These are phyloP conservation scores for Puntigrus tetrazona DNA, from an alignment of 2,113 vertebrate species.

Conservation along the genomic window DNA sequence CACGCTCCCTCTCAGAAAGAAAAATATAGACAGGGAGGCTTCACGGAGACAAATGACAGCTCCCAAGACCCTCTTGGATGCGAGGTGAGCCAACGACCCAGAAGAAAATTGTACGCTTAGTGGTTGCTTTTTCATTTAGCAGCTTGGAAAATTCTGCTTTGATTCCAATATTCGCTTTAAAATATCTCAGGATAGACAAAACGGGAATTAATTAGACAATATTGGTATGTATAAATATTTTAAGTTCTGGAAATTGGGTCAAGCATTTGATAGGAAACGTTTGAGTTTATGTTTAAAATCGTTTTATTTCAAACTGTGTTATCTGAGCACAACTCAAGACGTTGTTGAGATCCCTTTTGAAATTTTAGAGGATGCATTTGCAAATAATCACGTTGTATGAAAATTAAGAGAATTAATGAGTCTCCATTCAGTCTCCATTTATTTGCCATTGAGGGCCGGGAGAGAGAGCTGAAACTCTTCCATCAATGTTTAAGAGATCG, in stretches of 20 bases:
- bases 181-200: not conserved
- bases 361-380: not conserved
- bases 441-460: not conserved
- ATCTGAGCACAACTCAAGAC: not conserved
- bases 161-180: not conserved
- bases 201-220: not conserved
- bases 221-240: not conserved
- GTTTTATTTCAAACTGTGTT: not conserved
- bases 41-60: not conserved
- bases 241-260: too few species aligned
- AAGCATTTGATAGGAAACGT: not conserved
- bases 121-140: not conserved
- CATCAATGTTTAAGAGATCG: not conserved
- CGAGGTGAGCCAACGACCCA: not conserved
- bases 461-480: not conserved
- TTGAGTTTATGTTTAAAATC: not conserved
- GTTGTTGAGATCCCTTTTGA: not conserved
- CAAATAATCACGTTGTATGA: not conserved
- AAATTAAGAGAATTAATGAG: not conserved
- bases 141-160: not conserved
- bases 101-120: not conserved
- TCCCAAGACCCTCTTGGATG: not conserved
- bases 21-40: conserved; percentile 5
- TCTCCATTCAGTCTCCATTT: not conserved
- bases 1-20: not conserved